phyloP scores from a whole-genome alignment of 2,797 vertebrate species.

The Enteromius mattozi region DNA sequence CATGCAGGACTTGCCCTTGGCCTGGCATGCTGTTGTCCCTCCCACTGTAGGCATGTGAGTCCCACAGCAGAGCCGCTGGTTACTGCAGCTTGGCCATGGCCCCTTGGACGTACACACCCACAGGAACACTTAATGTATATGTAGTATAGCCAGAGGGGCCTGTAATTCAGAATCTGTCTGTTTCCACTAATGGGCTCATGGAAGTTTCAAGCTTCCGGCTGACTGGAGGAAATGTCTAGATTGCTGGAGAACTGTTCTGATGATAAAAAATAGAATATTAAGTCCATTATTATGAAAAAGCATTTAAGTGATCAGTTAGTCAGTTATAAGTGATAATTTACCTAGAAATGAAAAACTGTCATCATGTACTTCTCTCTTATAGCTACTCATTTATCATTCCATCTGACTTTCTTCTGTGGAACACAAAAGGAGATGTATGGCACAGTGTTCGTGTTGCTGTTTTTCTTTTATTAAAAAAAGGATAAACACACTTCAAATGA shows the following conservation, averaged over 20 bases:
- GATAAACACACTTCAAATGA: background rate
- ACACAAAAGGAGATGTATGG: background rate
- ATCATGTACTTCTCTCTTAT: background rate
- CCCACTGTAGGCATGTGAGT: slow-evolving; percentile 2
- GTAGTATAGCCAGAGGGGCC: slow-evolving; percentile 31
- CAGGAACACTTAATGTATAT: slow-evolving; percentile 13
- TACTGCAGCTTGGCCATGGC: slow-evolving; percentile 21
- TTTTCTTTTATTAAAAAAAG: background rate
- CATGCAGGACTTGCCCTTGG: slow-evolving; percentile 47
- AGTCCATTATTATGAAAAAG: background rate
- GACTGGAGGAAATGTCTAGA: slow-evolving; percentile 31
- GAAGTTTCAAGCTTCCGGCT: slow-evolving; percentile 21
- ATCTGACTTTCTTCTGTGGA: background rate
- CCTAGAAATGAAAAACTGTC: background rate
- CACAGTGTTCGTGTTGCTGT: too few relatives aligned
- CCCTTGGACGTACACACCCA: background rate
- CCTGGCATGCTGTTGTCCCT: slow-evolving; percentile 38
- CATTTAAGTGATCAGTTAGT: background rate
- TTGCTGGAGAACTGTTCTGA: slow-evolving; percentile 7
- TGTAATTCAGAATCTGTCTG: slow-evolving; percentile 20
- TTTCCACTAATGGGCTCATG: slow-evolving; percentile 47
- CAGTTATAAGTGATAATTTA: slow-evolving; percentile 18
- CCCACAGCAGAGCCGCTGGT: slow-evolving; percentile 7
- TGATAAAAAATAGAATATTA: slow-evolving; percentile 28
- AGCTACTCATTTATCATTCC: background rate